These are phyloP conservation scores for Cerceris ruficornis DNA, from an alignment of 2,888 invertebrate genomes.

Conservation along the genomic window DNA sequence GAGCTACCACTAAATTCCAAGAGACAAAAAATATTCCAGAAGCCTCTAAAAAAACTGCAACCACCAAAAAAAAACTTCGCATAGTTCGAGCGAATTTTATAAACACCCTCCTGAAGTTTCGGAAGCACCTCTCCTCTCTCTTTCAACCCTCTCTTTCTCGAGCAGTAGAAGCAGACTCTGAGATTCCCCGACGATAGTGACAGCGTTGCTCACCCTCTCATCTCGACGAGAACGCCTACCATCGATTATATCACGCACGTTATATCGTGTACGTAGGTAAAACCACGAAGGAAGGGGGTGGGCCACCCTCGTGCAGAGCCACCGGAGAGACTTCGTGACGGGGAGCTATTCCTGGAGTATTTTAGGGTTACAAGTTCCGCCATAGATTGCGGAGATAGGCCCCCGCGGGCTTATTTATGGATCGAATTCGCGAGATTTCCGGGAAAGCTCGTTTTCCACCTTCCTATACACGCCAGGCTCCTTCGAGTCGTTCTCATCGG, in stretches of 20 bases:
- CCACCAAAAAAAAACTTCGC: no score
- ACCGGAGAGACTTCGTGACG: conserved; percentile 66
- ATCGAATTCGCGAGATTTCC: conserved; percentile 70
- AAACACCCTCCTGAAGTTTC: no score
- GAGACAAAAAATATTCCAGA: no score
- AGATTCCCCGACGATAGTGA: conserved; percentile 53
- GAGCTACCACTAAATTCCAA: no score
- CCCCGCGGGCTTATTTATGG: conserved; percentile 67
- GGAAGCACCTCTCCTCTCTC: no score
- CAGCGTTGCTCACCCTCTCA: conserved; percentile 56
- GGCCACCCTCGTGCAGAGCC: conserved; percentile 10
- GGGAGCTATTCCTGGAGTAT: conserved; percentile 66
- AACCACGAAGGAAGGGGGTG: conserved; percentile 38
- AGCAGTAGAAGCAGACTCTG: conserved; percentile 12
- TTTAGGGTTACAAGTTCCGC: conserved; percentile 69
- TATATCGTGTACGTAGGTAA: conserved; percentile 60
- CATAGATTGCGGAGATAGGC: conserved; percentile 65
- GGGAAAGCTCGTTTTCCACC: conserved; percentile 56
- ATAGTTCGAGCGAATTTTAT: no score
- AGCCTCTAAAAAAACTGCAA: no score
- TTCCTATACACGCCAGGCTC: conserved; percentile 4
- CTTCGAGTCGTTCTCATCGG: conserved; percentile 30
- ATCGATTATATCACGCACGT: conserved; percentile 62
- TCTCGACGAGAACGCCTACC: conserved; percentile 43
- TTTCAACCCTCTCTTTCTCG: conserved; percentile 8